Conservation (phyloP, 2,113 vertebrate species). For the Baryphthengus martii region DNA sequence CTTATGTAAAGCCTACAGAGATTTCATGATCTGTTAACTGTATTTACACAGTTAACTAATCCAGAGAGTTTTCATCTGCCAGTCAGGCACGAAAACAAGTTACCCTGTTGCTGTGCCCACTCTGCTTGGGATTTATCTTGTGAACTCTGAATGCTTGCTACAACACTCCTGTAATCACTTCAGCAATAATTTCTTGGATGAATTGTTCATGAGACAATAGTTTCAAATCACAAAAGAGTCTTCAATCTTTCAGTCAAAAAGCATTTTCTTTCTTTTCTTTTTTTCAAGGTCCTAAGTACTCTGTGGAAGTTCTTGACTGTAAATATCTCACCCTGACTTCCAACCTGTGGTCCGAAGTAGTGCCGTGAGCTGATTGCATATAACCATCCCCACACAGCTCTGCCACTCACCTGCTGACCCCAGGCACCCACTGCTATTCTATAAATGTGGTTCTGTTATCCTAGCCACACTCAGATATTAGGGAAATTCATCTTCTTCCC, state of each 20-base stretch:
- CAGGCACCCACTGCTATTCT: neutral
- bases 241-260: neutral
- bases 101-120: neutral
- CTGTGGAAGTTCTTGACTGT: neutral
- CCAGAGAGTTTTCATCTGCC: neutral
- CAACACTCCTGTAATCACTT: neutral
- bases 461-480: neutral
- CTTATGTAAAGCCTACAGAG: neutral
- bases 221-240: neutral
- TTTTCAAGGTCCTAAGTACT: neutral
- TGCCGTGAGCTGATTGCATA: accelerated
- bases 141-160: neutral
- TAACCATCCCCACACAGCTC: neutral
- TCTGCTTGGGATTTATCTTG: accelerated
- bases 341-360: neutral
- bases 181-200: neutral
- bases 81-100: neutral
- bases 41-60: neutral
- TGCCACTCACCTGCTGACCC: neutral
- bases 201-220: neutral
- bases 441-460: neutral
- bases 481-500: neutral
- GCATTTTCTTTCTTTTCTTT: neutral
- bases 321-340: neutral
- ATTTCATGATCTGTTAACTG: too few relatives aligned